Conservation (phyloP, 2,113 vertebrate genomes). For the Genyomyrus donnyi region DNA sequence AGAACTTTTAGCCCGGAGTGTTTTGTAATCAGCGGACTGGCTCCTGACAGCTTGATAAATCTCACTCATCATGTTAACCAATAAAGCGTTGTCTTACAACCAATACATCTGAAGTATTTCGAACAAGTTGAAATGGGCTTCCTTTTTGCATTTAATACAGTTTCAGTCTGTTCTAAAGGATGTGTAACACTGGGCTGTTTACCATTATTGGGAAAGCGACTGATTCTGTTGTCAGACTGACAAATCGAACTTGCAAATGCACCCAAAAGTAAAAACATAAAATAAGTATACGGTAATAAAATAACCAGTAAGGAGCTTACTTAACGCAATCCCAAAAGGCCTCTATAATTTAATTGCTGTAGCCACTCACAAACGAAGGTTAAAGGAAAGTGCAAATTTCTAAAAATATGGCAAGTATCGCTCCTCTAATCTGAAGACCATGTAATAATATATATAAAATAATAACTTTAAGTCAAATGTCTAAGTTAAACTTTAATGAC, state of each 20-base stretch:
- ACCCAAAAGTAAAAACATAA: not conserved
- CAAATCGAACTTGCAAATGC: not conserved
- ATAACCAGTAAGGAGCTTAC: not conserved
- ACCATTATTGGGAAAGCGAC: not conserved
- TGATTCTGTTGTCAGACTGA: not conserved
- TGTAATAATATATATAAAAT: not conserved
- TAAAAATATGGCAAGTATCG: not conserved
- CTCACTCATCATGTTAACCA: constrained; percentile 7
- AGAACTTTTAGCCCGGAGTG: constrained; percentile 16
- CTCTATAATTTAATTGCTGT: not conserved
- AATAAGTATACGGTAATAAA: not conserved
- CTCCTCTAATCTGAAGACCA: not conserved
- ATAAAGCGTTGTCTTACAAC: not conserved
- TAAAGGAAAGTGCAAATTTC: not conserved
- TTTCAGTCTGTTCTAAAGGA: not conserved
- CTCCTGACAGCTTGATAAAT: constrained; percentile 30
- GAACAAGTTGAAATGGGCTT: not conserved
- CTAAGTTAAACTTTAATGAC: constrained; percentile 24
- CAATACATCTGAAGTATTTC: not conserved
- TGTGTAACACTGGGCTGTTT: not conserved
- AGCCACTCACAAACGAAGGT: not conserved
- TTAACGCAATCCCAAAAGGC: not conserved
- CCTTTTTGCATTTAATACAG: not conserved
- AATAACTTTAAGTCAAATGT: not conserved
- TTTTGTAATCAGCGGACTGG: constrained; percentile 19